Percentiles rank a stretch among this genome's conserved stretches.
phyloP scores from a whole-genome alignment of 2,797 vertebrate genomes.

The Coreius guichenoti region DNA sequence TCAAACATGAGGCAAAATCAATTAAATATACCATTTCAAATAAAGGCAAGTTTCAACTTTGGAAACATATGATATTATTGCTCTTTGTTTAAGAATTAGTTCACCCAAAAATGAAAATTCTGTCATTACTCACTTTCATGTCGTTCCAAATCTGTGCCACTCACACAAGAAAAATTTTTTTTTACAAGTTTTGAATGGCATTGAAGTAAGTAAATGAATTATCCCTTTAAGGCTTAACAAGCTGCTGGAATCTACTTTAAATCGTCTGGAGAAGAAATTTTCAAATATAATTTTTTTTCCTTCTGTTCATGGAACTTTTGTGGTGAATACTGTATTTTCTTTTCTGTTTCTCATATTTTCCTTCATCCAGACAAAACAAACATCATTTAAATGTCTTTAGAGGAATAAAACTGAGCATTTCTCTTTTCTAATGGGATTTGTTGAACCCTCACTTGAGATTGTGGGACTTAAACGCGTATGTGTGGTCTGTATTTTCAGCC shows the following conservation, averaged over 20 bases:
- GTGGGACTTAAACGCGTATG: background rate
- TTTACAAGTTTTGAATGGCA: background rate
- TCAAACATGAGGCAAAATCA: background rate
- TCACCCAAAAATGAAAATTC: background rate
- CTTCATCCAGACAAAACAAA: slow-evolving; percentile 19
- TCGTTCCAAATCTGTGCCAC: background rate
- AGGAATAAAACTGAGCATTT: slow-evolving; percentile 18
- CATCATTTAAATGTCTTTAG: slow-evolving; percentile 24
- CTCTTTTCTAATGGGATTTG: slow-evolving; percentile 1
- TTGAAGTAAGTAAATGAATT: background rate
- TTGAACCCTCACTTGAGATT: slow-evolving; percentile 15
- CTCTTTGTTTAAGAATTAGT: background rate
- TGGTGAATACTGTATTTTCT: background rate
- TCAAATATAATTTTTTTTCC: background rate
- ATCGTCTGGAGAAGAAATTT: background rate
- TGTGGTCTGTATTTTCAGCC: slow-evolving; percentile 6
- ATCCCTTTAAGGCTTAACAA: background rate
- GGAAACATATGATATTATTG: background rate
- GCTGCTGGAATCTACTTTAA: background rate
- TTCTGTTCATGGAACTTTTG: background rate
- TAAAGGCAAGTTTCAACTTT: background rate
- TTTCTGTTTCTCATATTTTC: background rate
- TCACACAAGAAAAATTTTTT: no score
- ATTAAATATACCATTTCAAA: background rate
- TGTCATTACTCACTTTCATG: background rate